These are phyloP conservation scores for Seriola rivoliana DNA, from an alignment of 2,113 vertebrate genomes.

Conservation along the genomic window DNA sequence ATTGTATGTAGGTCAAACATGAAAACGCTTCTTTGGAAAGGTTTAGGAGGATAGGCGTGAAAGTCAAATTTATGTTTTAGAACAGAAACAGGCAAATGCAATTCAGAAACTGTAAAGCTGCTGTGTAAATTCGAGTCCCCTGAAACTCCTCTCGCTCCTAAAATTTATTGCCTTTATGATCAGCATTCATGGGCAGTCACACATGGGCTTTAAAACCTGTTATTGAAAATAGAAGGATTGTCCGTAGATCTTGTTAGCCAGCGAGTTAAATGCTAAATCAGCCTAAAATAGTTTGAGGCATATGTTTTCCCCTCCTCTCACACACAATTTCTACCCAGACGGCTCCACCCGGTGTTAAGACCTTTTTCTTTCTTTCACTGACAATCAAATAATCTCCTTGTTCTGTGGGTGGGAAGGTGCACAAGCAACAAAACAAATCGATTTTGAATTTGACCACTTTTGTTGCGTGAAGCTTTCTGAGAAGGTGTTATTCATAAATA, in stretches of 20 bases:
- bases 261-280: constrained; percentile 42
- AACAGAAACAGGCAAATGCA: constrained; percentile 44
- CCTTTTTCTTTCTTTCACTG: constrained; percentile 49
- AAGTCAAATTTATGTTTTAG: constrained; percentile 33
- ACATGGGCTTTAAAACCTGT: constrained; percentile 50
- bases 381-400: constrained; percentile 69
- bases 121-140: constrained; percentile 42
- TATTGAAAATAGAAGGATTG: constrained; percentile 36
- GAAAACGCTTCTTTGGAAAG: constrained; percentile 24
- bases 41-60: constrained; percentile 3
- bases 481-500: constrained; percentile 31
- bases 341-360: constrained; percentile 19
- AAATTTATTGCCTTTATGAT: constrained; percentile 49
- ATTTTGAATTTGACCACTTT: constrained; percentile 49
- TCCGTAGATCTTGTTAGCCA: constrained; percentile 34
- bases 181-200: constrained; percentile 47
- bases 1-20: constrained; percentile 41
- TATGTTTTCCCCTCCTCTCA: constrained; percentile 39
- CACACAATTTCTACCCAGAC: background rate
- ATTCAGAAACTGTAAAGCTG: constrained; percentile 56
- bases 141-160: constrained; percentile 18
- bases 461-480: constrained; percentile 29
- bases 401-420: constrained; percentile 40
- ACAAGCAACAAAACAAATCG: constrained; percentile 44
- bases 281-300: constrained; percentile 7